Conservation (phyloP, 1,140 invertebrate genomes). For the Littorina saxatilis region DNA sequence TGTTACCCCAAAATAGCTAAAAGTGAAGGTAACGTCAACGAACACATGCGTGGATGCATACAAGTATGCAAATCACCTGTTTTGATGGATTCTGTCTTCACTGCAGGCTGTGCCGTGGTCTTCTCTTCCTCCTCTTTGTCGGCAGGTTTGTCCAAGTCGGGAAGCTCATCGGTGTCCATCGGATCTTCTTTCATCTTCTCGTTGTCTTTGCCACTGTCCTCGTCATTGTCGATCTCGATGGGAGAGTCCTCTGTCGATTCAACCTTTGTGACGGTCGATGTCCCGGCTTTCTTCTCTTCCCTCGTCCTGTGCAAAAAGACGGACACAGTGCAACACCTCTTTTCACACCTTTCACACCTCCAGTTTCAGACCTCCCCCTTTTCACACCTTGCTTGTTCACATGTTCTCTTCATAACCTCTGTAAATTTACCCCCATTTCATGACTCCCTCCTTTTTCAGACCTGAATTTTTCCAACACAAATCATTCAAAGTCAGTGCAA, state of each 20-base stretch:
- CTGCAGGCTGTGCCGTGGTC: not conserved
- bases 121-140: not conserved
- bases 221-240: slow-evolving; percentile 36
- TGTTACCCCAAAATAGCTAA: no score
- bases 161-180: slow-evolving; percentile 10
- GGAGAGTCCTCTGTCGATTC: slow-evolving; percentile 18
- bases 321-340: no score
- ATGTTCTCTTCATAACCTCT: no score
- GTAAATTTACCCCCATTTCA: no score
- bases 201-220: slow-evolving; percentile 9
- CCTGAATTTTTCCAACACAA: no score
- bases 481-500: no score
- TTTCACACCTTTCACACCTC: no score
- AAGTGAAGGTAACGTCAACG: no score
- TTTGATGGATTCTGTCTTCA: slow-evolving; percentile 1
- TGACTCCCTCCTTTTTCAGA: no score
- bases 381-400: no score
- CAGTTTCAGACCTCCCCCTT: no score
- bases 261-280: slow-evolving; percentile 23
- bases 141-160: slow-evolving; percentile 24
- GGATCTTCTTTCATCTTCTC: not conserved
- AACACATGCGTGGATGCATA: no score
- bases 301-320: slow-evolving; percentile 21
- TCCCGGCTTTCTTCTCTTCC: slow-evolving; percentile 41
- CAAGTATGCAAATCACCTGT: slow-evolving; percentile 27